Base-by-base conservation (phyloP, 2,888 invertebrate species). In the Trissonchulus sp. region DNA sequence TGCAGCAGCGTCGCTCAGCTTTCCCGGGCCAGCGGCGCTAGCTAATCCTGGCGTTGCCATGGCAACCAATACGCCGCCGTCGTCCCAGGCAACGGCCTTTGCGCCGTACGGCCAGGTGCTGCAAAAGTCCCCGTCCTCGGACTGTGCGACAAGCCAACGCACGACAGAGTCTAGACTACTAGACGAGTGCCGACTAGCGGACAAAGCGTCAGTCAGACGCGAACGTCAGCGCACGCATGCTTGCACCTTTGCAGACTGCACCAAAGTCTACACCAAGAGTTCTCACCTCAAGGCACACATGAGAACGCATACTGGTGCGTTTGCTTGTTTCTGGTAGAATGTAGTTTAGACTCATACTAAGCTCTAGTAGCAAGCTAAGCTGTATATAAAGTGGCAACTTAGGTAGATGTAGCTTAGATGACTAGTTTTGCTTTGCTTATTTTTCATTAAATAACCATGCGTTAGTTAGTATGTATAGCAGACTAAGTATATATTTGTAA, bases 231-330 rank as follows among this genome's bases (percentile, higher is more conserved):
- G 48, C 8, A 82, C 82, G 30, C 80, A 80, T 77, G 76, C 76
- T 18, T 80, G 81, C 76, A 82, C 84, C 31, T 84, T 86, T 78
- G 84, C 85, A 0, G 86, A 86, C 34, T 87, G 87, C 79, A 81
- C 77, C 75, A 87, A 87, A 79, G 85, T 84, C 76, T 85, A 86
- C 81, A 86, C 85, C 28, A 87, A 87, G 79, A 85, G 85, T 75
- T 86, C 86, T 0, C 87, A 87, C 80, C 81, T 87, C 74, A 87
- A 87, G 78, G 81, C 81, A 8, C 87, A 87, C 78, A 82, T 86
- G 74, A 80, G 87, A 30, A 87, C 87, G 3, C 87, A 87, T 79
- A 86, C 86, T 0, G 86, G 86, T 0, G 85, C 85, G 79, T 65
- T n/a, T n/a, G n/a, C n/a, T n/a, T n/a, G n/a, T n/a, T n/a, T n/a